Base-by-base conservation (phyloP, 1,140 invertebrate species). In the Oryctes rhinoceros region DNA sequence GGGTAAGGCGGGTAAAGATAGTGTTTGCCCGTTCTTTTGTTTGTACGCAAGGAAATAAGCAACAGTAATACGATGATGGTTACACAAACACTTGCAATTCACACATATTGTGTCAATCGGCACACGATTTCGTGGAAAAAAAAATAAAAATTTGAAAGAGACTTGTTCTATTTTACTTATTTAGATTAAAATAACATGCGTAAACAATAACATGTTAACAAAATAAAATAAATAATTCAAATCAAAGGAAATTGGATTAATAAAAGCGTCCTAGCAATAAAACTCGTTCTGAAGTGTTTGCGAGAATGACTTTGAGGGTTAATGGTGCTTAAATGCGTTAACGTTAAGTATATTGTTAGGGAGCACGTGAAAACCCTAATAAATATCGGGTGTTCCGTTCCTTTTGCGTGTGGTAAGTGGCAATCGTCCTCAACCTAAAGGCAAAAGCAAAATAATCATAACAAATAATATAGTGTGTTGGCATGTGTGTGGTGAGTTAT, bases 361-460 rank as follows among this genome's bases (percentile, higher is more conserved):
- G 11, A 37, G 65, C 13, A 24, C 9, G 20, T 71, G 53, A 59
- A 59, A 59, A 59, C 65, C 65, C 35, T 30, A 37, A 35, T 71
- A 71, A 71, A 71, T 24, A 37, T 44, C 24, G 18, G 65, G 30
- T 71, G 37, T 35, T 35, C 4, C 7, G 7, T 30, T 79, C 76
- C 35, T 71, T 71, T 37, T 15, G 65, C 20, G 20, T 24, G 53
- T 59, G 15, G 53, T 59, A 81, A 81, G 79, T 80, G 81, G 78
- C 80, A 83, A 83, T 76, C 74, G 20, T 76, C 84, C 84, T 83
- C 83, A 82, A 85, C 84, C 84, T 85, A 85, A 82, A 71, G 84
- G 81, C 83, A 80, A 59, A 82, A 84, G 83, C 83, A 80, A 76
- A 76, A 76, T 47, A 76, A 76, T 71, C 20, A 71, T 71, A 71